These are phyloP conservation scores for Hormaphis cornu DNA, from an alignment of 1,140 invertebrate species.

Conservation along the genomic window DNA sequence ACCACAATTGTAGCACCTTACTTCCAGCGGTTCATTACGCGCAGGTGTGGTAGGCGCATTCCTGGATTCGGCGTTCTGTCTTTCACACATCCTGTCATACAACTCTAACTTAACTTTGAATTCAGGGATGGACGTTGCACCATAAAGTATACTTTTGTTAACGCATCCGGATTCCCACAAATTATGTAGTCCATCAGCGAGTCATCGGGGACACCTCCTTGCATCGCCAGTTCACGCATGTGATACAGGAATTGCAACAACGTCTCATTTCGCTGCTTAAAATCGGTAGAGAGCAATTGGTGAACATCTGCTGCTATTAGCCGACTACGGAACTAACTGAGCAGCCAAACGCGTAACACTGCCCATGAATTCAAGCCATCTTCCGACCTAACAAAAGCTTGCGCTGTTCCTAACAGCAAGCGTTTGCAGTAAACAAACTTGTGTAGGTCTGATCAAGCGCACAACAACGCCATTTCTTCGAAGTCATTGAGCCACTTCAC, in stretches of 20 bases:
- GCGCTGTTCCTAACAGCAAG: background rate
- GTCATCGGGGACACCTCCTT: background rate
- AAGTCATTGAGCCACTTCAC: background rate
- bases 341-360: background rate
- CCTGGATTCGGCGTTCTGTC: background rate
- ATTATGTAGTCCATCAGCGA: background rate
- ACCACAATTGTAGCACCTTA: background rate
- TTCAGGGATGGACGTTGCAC: background rate
- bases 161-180: background rate
- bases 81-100: too few relatives aligned
- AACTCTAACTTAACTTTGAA: background rate
- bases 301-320: background rate
- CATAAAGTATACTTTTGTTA: background rate
- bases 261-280: background rate
- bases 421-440: background rate
- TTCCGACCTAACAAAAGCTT: background rate
- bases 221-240: background rate
- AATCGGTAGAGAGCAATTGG: background rate
- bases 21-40: background rate
- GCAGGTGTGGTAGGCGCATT: background rate
- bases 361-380: background rate
- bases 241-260: background rate
- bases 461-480: background rate
- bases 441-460: background rate
- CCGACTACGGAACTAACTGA: background rate